Percentiles rank a stretch among this genome's conserved stretches.
Conservation (phyloP, 2,113 vertebrate genomes). For the Lagopus leucura region DNA sequence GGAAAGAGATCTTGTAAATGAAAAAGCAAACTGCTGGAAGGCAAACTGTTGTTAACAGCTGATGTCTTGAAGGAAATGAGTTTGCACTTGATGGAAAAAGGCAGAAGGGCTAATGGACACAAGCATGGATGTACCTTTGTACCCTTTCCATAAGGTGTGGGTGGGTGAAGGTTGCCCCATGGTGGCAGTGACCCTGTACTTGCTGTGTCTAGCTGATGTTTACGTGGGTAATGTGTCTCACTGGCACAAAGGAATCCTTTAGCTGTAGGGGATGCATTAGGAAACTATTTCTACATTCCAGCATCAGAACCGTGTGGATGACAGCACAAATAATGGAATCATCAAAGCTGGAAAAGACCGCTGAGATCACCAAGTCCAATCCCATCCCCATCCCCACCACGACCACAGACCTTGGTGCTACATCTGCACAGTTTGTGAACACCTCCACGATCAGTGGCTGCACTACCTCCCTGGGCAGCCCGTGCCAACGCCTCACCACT, state of each 20-base stretch:
- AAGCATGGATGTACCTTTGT: neutral
- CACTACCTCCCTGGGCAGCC: no score
- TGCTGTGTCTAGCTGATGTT: accelerated
- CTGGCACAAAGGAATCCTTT: neutral
- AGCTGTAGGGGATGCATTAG: accelerated
- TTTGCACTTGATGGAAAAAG: neutral
- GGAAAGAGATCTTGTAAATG: neutral
- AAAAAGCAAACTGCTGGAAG: neutral
- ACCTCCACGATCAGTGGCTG: no score
- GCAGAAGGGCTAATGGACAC: neutral
- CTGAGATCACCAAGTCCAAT: no score
- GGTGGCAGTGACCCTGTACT: neutral
- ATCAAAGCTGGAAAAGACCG: no score
- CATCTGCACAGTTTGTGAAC: no score
- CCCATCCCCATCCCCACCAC: no score
- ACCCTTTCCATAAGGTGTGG: accelerated
- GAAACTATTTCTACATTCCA: neutral
- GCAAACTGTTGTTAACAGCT: neutral
- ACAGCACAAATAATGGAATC: neutral
- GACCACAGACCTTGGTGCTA: no score
- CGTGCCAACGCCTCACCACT: no score
- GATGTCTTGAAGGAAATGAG: neutral
- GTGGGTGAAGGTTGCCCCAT: accelerated
- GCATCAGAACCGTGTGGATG: accelerated
- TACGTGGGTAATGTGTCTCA: accelerated